Conservation (phyloP, 35 echinoderm and acorn worm genomes). For the Ophioderma brevispina region DNA sequence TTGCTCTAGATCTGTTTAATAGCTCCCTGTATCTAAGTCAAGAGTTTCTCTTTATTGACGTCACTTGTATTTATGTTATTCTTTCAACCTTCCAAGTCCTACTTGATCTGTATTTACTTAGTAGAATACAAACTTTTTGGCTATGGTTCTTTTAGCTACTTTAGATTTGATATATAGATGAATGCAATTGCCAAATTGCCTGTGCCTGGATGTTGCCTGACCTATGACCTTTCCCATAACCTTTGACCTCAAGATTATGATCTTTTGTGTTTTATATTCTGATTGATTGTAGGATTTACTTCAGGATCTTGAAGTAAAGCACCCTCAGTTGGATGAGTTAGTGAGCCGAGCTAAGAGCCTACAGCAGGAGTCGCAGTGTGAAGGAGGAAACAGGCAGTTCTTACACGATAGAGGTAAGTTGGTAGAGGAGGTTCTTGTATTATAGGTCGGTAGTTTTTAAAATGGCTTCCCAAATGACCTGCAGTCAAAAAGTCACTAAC, state of each 20-base stretch:
- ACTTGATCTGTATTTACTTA: too few relatives aligned
- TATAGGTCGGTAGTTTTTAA: too few relatives aligned
- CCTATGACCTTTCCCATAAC: neutral
- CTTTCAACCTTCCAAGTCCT: too few relatives aligned
- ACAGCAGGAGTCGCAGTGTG: slow-evolving; percentile 74
- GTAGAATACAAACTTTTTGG: too few relatives aligned
- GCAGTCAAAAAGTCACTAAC: too few relatives aligned
- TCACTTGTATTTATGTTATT: too few relatives aligned
- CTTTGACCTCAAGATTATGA: neutral
- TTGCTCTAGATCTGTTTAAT: too few relatives aligned
- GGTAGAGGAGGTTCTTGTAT: too few relatives aligned
- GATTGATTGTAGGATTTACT: slow-evolving; percentile 56
- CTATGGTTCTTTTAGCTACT: too few relatives aligned
- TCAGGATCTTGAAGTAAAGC: slow-evolving; percentile 88
- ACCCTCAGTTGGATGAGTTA: slow-evolving; percentile 86
- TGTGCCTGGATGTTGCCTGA: slow-evolving; percentile 4
- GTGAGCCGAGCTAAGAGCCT: slow-evolving; percentile 79
- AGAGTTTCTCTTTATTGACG: too few relatives aligned
- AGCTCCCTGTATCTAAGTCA: too few relatives aligned
- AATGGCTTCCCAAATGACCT: too few relatives aligned
- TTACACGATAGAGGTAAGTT: slow-evolving; percentile 93
- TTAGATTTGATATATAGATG: neutral
- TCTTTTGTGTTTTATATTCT: neutral
- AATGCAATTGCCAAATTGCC: slow-evolving; percentile 1
- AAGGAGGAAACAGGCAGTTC: slow-evolving; percentile 74